Conservation (phyloP, 2,113 vertebrate species). For the Turdus rufiventris region DNA sequence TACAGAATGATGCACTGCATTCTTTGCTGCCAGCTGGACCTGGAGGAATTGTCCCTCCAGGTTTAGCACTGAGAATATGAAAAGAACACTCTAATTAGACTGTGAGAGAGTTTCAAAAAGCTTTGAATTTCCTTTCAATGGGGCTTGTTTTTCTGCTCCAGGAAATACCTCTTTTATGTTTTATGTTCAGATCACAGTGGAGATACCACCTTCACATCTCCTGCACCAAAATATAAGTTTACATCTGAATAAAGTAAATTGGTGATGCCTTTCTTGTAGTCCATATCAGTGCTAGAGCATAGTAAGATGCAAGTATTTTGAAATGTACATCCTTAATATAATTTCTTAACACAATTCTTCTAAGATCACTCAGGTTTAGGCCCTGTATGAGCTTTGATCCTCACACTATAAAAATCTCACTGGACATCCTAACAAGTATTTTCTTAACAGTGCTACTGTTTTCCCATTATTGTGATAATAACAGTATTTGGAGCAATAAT, state of each 20-base stretch:
- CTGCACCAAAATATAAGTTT: not conserved
- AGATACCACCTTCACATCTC: not conserved
- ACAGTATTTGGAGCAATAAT: not conserved
- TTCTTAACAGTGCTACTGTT: not conserved
- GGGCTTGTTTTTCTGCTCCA: not conserved
- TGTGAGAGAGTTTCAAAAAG: not conserved
- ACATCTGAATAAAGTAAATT: not conserved
- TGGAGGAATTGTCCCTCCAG: not conserved
- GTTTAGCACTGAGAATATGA: not conserved
- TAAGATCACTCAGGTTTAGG: not conserved
- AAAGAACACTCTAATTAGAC: not conserved
- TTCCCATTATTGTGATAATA: not conserved
- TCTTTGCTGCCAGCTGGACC: not conserved
- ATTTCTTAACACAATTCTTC: not conserved
- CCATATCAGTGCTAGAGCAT: not conserved
- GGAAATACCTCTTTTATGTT: not conserved
- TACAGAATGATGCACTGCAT: not conserved
- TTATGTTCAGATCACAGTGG: not conserved
- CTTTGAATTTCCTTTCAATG: not conserved
- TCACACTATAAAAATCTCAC: not conserved
- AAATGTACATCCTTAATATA: not conserved
- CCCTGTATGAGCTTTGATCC: not conserved
- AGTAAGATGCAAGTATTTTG: not conserved
- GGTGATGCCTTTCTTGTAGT: fast-evolving
- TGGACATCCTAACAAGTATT: not conserved